Conservation (phyloP, 2,797 vertebrate species). For the Hydrophis major region DNA sequence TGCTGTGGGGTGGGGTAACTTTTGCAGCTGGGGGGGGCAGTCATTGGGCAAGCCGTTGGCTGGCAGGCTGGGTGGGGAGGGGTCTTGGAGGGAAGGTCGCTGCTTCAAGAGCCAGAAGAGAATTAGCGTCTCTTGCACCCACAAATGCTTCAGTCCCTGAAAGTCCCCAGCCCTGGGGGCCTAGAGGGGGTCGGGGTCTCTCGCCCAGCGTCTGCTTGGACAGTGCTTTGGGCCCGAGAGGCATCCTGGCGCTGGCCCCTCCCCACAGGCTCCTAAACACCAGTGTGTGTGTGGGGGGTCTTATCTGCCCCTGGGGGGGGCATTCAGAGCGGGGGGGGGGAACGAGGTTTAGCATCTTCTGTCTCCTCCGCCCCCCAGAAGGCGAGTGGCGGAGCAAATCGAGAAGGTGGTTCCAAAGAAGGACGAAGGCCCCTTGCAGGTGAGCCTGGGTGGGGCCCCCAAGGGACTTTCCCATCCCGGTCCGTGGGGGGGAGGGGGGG, state of each 20-base stretch:
- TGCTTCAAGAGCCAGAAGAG: too few species aligned
- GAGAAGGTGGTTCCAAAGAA: constrained; percentile 63
- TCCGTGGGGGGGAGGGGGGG: too few species aligned
- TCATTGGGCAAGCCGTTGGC: too few species aligned
- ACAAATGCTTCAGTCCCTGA: not conserved
- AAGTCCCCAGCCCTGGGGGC: not conserved
- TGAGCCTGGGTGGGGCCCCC: constrained; percentile 10
- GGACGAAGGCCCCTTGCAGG: constrained; percentile 55
- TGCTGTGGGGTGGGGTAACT: too few species aligned
- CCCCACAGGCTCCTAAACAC: not conserved
- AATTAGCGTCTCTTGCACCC: too few species aligned
- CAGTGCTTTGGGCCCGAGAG: too few species aligned
- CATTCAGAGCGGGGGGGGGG: not conserved
- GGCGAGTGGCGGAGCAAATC: constrained; percentile 62
- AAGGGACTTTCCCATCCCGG: not conserved
- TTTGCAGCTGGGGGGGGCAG: too few species aligned
- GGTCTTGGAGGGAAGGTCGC: too few species aligned
- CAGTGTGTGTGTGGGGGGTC: not conserved
- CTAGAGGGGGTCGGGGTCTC: not conserved
- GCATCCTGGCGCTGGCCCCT: not conserved
- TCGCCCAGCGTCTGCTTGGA: not conserved
- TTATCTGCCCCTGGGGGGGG: not conserved
- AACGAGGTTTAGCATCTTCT: not conserved
- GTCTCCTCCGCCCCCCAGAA: constrained; percentile 46
- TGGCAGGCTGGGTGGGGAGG: too few species aligned